Evolutionary conservation across 2,888 invertebrate genomes (phyloP), one percentile per base, ranked within the genome.

Genomic region (Caenorhabditis virilis): DNA sequence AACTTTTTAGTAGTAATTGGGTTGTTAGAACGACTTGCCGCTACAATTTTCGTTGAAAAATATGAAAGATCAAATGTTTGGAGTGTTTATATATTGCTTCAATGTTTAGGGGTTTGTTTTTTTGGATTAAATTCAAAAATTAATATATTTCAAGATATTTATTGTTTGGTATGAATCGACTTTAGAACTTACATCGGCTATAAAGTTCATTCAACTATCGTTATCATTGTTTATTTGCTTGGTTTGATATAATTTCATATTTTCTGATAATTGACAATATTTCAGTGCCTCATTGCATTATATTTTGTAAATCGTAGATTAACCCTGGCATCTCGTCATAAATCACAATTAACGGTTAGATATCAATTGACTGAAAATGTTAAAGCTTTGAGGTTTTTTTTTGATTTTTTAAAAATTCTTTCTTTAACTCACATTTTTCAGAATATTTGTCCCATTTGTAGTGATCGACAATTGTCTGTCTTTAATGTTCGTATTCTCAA

Each of bases 381-480:
- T 3, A 64, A 64, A 38, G 58, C 64, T 1, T 47, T 64, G 50
- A 57, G 63, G 63, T 63, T n/a, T n/a, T n/a, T n/a, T n/a, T n/a
- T n/a, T n/a, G n/a, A 20, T 7, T 7, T 3, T 11, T n/a, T 15
- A n/a, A n/a, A n/a, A n/a, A n/a, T n/a, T n/a, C n/a, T n/a, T n/a
- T n/a, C 4, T 30, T 51, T 16, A 20, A 2, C 25, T 27, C 22
- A 30, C 2, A 18, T 1, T 5, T 56, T 65, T 25, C 59, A 65
- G 65, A 51, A 56, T 50, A n/a, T 65, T 63, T 16, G 63, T 70
- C 5, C 69, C 69, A 11, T 63, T 66, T 18, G 60, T 70, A 0
- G 54, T 66, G 11, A 23, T 70, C 9, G 69, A 70, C 30, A 70
- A 65, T 18, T 48, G 53, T n/a, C 39, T 70, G 11, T 62, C 69